These are phyloP conservation scores for Drosophila ananassae DNA, from an alignment of 1,140 invertebrate species.

Conservation along the genomic window DNA sequence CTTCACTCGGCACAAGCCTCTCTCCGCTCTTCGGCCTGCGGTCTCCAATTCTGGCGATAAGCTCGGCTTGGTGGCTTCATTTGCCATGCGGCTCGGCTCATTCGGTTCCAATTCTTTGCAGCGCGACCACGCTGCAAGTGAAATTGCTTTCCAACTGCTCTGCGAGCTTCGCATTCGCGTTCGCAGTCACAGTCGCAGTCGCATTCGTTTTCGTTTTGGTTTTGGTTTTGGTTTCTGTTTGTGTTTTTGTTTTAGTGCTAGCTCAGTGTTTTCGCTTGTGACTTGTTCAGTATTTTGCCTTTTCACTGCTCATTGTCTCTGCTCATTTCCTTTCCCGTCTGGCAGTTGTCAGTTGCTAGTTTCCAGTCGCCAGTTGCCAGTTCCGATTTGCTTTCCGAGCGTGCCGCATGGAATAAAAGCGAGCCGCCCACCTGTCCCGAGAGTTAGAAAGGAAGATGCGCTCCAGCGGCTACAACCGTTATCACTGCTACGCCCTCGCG, in stretches of 20 bases:
- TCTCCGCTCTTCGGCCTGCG: background rate
- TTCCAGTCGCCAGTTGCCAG: conserved; percentile 7
- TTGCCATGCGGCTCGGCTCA: conserved; percentile 6
- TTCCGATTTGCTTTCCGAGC: conserved; percentile 28
- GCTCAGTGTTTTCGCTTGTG: conserved; percentile 29
- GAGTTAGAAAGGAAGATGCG: conserved; percentile 47
- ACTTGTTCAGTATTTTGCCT: conserved; percentile 10
- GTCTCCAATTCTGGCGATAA: conserved; percentile 25
- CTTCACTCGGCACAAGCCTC: background rate
- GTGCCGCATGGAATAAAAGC: conserved; percentile 31
- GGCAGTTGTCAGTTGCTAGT: conserved; percentile 1
- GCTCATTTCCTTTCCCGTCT: conserved; percentile 1
- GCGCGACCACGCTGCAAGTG: conserved; percentile 34
- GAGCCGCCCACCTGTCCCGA: conserved; percentile 10
- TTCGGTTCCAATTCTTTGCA: conserved; percentile 6
- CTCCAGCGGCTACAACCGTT: conserved; percentile 43
- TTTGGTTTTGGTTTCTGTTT: background rate
- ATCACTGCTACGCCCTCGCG: conserved; percentile 20
- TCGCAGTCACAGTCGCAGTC: too few species aligned
- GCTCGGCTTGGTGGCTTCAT: conserved; percentile 27
- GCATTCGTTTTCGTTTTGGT: too few species aligned
- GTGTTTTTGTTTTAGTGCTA: background rate
- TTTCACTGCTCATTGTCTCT: background rate
- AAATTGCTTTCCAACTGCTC: conserved; percentile 17
- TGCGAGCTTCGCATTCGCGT: background rate